These are phyloP conservation scores for Onychostoma macrolepis DNA, from an alignment of 2,113 vertebrate genomes.

Conservation along the genomic window DNA sequence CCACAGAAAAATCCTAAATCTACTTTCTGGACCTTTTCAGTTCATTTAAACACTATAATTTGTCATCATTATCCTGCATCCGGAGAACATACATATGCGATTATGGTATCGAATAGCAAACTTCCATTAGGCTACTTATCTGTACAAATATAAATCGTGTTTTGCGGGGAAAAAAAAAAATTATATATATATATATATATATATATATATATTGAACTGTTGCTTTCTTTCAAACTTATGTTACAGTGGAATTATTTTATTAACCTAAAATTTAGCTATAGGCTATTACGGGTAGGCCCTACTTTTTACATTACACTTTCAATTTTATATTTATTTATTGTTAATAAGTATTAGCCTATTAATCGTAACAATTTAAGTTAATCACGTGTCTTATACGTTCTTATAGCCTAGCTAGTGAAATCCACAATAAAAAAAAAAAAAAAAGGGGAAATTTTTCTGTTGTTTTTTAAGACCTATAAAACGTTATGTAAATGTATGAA, in stretches of 20 bases:
- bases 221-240: background rate
- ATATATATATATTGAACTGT: background rate
- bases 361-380: background rate
- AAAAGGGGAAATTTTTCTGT: background rate
- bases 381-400: no score
- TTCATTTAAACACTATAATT: slow-evolving; percentile 58
- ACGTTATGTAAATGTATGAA: background rate
- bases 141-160: background rate
- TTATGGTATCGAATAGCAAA: slow-evolving; percentile 59
- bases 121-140: background rate
- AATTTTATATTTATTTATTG: no score
- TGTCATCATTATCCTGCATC: slow-evolving; percentile 68
- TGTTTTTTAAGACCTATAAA: background rate
- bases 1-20: slow-evolving; percentile 62
- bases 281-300: background rate
- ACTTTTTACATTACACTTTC: background rate
- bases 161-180: background rate
- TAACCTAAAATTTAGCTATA: background rate
- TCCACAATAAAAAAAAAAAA: background rate
- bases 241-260: background rate
- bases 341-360: background rate
- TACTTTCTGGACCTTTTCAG: slow-evolving; percentile 65
- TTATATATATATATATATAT: no score
- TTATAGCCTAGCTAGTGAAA: no score
- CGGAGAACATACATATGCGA: slow-evolving; percentile 47